Evolutionary conservation across 2,888 invertebrate species (phyloP), one percentile per base, ranked within the genome.

Genomic region (Glyphotaelius pellucidus): DNA sequence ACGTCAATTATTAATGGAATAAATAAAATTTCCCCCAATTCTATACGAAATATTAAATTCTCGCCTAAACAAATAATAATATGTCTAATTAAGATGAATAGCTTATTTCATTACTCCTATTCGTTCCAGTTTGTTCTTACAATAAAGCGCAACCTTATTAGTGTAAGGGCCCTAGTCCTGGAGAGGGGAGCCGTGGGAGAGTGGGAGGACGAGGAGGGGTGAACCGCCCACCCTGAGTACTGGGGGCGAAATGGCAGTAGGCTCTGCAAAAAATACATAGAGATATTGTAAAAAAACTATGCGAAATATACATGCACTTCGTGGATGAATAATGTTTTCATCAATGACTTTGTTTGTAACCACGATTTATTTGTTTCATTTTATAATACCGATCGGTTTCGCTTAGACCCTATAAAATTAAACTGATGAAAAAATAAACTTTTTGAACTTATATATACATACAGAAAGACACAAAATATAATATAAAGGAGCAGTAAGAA

Each of bases 101-200:
- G 88, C 67, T 91, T 88, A 88, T 80, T 88, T 91, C 87, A 88
- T 91, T 91, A 88, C 88, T 79, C 81, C 92, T 87, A 85, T 93
- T 89, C 92, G 91, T 90, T 90, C 91, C 90, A 91, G 92, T 83
- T 93, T 92, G 91, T 93, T 92, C 93, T 91, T 91, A 93, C 92
- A 93, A 93, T 93, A 92, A 93, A 93, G 91, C 93, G 93, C 93
- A 93, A 93, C 93, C 93, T 93, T 93, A 93, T 93, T 92, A 93
- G 93, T 92, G 93, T 93, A 93, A 89, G 89, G 91, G 86, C 85
- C 38, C 86, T 86, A 86, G 42, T 85, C 35, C 81, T 67, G 90
- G 91, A 80, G 79, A 81, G 89, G 92, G 91, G 81, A 81, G 83
- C 31, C 14, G 25, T 35, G 80, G 83, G 38, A 25, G 19, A n/a